Percentiles rank a stretch among this genome's conserved stretches.
These are phyloP conservation scores for Xiphophorus birchmanni DNA, from an alignment of 2,797 vertebrate genomes.

Conservation along the genomic window DNA sequence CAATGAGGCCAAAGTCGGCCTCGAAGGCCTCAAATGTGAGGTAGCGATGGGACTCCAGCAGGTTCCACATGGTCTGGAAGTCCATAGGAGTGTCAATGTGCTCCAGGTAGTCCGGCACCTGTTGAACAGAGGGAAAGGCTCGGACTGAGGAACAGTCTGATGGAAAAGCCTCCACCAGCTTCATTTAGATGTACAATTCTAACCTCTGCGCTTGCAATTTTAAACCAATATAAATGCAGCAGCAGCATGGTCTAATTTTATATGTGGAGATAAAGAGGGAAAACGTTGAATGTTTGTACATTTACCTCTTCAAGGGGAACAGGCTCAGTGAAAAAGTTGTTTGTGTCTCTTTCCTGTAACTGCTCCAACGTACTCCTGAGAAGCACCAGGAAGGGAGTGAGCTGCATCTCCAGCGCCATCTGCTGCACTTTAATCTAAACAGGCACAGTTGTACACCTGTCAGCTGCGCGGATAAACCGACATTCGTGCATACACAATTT, in stretches of 20 bases:
- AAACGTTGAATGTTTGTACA: neutral
- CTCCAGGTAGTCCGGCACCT: constrained; percentile 99
- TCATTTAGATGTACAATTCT: neutral
- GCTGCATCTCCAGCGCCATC: constrained; percentile 95
- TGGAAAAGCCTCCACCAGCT: neutral
- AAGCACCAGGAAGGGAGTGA: constrained; percentile 95
- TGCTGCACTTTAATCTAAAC: constrained; percentile 97
- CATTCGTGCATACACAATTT: neutral
- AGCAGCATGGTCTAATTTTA: neutral
- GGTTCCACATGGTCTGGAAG: constrained; percentile 98
- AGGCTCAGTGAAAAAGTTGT: constrained; percentile 98
- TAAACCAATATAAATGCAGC: neutral
- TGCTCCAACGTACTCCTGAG: constrained; percentile 94
- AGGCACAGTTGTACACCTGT: constrained; percentile 21
- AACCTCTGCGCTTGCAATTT: neutral
- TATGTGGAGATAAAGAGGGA: neutral
- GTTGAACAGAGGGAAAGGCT: constrained; percentile 2
- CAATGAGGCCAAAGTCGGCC: constrained; percentile 95
- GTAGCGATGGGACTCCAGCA: constrained; percentile 95
- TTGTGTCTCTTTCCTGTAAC: constrained; percentile 96
- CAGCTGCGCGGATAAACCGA: neutral
- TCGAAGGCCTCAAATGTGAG: constrained; percentile 97
- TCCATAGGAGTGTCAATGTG: constrained; percentile 99
- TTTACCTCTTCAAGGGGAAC: constrained; percentile 96
- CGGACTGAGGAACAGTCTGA: neutral